These are phyloP conservation scores for Galeopterus variegatus DNA, from an alignment of 2,113 vertebrate genomes.

Conservation along the genomic window DNA sequence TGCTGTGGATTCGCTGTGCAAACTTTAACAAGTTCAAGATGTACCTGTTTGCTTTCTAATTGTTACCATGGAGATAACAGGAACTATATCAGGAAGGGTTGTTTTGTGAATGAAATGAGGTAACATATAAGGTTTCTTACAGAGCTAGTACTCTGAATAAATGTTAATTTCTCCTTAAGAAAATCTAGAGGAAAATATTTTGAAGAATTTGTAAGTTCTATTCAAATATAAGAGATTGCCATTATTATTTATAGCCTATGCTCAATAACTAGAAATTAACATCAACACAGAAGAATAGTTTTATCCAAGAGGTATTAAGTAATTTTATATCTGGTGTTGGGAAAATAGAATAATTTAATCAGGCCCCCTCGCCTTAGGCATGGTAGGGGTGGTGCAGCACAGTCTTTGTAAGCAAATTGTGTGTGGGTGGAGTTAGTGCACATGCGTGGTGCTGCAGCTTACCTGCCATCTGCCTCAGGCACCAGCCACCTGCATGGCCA, in stretches of 20 bases:
- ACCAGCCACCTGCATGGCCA: too few species aligned
- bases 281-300: background rate
- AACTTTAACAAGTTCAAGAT: slow-evolving; percentile 33
- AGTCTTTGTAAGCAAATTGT: too few species aligned
- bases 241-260: background rate
- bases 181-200: slow-evolving; percentile 40
- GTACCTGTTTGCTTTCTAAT: background rate
- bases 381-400: too few species aligned
- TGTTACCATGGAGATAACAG: background rate
- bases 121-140: background rate
- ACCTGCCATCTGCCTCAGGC: too few species aligned
- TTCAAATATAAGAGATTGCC: background rate
- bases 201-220: background rate
- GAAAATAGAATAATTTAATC: too few species aligned
- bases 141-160: background rate
- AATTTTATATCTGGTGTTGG: background rate
- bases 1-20: background rate
- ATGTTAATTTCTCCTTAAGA: slow-evolving; percentile 9
- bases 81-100: background rate
- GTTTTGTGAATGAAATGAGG: slow-evolving; percentile 37
- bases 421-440: too few species aligned
- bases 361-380: too few species aligned
- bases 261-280: background rate
- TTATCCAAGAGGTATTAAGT: background rate
- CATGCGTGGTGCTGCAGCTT: too few species aligned